Conservation (phyloP, 2,113 vertebrate species). For the Ivindomyrus marchei region DNA sequence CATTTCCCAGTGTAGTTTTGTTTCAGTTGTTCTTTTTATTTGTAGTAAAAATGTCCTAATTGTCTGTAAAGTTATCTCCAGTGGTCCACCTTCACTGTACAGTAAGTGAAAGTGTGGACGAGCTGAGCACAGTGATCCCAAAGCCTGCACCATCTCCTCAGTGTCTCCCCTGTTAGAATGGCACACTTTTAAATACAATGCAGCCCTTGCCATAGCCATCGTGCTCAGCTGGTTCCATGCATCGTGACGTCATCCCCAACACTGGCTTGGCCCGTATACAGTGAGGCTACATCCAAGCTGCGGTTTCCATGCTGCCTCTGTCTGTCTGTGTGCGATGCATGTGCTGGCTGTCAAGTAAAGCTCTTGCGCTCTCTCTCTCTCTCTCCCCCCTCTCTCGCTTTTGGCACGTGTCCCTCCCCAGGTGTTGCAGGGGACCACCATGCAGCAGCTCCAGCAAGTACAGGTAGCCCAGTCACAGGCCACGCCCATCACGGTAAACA, state of each 20-base stretch:
- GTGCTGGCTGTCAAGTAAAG: constrained; percentile 32
- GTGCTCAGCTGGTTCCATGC: not conserved
- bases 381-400: constrained; percentile 29
- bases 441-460: constrained; percentile 73
- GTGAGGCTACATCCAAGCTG: not conserved
- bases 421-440: constrained; percentile 71
- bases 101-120: not conserved
- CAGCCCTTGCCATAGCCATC: not conserved
- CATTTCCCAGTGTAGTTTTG: not conserved
- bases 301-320: not conserved
- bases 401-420: constrained; percentile 40
- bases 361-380: constrained; percentile 25
- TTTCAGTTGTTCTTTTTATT: not conserved
- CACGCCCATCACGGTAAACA: constrained; percentile 73
- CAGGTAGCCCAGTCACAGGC: constrained; percentile 68
- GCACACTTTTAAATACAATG: not conserved
- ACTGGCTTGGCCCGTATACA: not conserved
- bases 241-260: not conserved
- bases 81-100: not conserved
- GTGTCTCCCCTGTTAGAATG: not conserved
- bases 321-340: constrained; percentile 30
- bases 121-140: not conserved
- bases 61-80: not conserved
- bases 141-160: not conserved
- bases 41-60: not conserved